Percentiles rank a stretch among this genome's conserved stretches.
Evolutionary conservation across 2,113 vertebrate species (phyloP).

Genomic region (Pampusana beccarii): DNA sequence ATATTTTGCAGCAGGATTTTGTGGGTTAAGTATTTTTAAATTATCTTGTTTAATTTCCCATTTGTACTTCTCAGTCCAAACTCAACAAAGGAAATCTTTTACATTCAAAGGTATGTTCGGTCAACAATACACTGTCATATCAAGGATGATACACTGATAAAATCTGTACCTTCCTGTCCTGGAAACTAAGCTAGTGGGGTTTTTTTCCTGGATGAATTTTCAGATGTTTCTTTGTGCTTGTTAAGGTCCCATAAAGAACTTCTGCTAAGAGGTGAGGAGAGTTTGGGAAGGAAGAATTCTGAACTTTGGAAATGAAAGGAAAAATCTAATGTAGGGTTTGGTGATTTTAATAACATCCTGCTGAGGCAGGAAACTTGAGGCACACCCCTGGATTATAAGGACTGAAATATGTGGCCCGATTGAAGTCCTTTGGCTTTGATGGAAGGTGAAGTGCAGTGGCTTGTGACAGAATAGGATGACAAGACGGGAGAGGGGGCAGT

Average conservation of each 20-base stretch:
- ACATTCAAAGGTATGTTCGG: background rate
- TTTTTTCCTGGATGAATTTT: background rate
- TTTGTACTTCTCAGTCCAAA: background rate
- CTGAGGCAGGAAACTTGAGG: background rate
- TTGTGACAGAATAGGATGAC: background rate
- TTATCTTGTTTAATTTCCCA: background rate
- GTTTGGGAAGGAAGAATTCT: background rate
- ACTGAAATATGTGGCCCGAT: background rate
- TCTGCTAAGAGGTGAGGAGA: background rate
- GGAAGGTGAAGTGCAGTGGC: background rate
- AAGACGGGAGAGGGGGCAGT: background rate
- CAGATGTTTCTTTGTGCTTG: background rate
- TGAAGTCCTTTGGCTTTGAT: background rate
- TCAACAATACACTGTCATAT: rapidly evolving
- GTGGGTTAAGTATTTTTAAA: background rate
- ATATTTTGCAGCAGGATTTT: background rate
- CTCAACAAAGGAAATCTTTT: background rate
- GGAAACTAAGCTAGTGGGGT: background rate
- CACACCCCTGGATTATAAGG: background rate
- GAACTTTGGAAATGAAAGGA: background rate
- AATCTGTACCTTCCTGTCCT: background rate
- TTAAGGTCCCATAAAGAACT: background rate
- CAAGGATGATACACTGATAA: rapidly evolving
- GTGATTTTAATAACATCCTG: background rate
- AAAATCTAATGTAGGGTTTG: background rate